These are phyloP conservation scores for Coluber constrictor DNA, from an alignment of 2,797 vertebrate genomes.

Conservation along the genomic window DNA sequence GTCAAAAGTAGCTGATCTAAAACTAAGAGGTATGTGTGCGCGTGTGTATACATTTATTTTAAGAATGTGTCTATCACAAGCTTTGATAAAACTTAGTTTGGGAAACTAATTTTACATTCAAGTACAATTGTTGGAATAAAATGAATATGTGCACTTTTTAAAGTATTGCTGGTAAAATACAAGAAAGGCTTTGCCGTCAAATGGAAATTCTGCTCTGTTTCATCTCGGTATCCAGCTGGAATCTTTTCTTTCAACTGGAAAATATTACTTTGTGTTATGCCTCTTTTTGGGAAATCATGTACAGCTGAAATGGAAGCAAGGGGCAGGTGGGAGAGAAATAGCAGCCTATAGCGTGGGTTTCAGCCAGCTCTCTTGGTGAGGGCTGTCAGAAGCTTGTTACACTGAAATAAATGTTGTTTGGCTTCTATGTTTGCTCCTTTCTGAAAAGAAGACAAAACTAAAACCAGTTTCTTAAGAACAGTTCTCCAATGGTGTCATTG, in stretches of 20 bases:
- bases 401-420: conserved; percentile 74
- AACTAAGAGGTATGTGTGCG: neutral
- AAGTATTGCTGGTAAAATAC: neutral
- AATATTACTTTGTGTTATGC: conserved; percentile 54
- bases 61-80: neutral
- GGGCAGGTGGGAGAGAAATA: conserved; percentile 29
- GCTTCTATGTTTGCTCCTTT: conserved; percentile 64
- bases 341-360: conserved; percentile 63
- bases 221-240: conserved; percentile 18
- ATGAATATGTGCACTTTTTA: conserved; percentile 11
- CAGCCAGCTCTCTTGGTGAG: conserved; percentile 71
- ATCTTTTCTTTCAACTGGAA: conserved; percentile 57
- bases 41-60: neutral
- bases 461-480: conserved; percentile 67
- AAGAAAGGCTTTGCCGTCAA: conserved; percentile 1
- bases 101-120: neutral
- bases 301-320: conserved; percentile 60
- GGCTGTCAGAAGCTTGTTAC: conserved; percentile 76
- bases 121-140: neutral
- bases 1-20: neutral
- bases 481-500: conserved; percentile 73
- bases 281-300: conserved; percentile 50
- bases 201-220: conserved; percentile 21
- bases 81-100: neutral
- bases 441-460: conserved; percentile 71